These are phyloP conservation scores for Drosophila persimilis DNA, from an alignment of 1,140 invertebrate genomes.

Conservation along the genomic window DNA sequence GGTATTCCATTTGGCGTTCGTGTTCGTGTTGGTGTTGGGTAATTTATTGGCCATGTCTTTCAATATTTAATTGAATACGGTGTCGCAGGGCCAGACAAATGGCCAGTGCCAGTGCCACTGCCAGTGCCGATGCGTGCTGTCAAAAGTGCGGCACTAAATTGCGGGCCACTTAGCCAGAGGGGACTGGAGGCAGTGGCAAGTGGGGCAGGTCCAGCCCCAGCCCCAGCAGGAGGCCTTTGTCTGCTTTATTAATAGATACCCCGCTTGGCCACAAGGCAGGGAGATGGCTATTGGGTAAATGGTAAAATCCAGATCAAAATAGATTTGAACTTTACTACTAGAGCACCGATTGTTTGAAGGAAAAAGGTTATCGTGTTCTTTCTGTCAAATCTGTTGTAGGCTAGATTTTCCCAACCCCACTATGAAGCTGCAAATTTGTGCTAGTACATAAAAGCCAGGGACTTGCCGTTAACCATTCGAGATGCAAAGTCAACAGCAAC, in stretches of 20 bases:
- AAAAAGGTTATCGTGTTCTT: too few relatives aligned
- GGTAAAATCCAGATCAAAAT: conserved; percentile 18
- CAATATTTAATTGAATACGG: conserved; percentile 77
- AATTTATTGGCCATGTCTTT: conserved; percentile 68
- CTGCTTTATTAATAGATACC: conserved; percentile 62
- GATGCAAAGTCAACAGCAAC: conserved; percentile 68
- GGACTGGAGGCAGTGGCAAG: conserved; percentile 1
- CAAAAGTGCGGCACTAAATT: conserved; percentile 61
- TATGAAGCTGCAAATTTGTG: conserved; percentile 22
- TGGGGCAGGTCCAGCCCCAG: neutral
- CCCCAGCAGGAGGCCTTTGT: conserved; percentile 19
- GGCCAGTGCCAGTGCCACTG: conserved; percentile 18
- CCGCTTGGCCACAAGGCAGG: conserved; percentile 25
- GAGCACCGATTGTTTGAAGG: too few relatives aligned
- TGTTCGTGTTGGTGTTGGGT: conserved; percentile 28
- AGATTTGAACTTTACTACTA: conserved; percentile 31
- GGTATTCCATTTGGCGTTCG: conserved; percentile 11
- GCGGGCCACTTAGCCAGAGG: conserved; percentile 36
- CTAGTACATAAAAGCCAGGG: neutral
- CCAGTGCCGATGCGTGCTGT: conserved; percentile 28
- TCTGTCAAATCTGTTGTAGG: conserved; percentile 4
- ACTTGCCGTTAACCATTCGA: conserved; percentile 41
- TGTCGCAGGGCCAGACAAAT: conserved; percentile 69
- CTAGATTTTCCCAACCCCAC: conserved; percentile 19
- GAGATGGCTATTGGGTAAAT: conserved; percentile 8